Conservation (phyloP, 1,140 invertebrate genomes). For the Maniola jurtina region DNA sequence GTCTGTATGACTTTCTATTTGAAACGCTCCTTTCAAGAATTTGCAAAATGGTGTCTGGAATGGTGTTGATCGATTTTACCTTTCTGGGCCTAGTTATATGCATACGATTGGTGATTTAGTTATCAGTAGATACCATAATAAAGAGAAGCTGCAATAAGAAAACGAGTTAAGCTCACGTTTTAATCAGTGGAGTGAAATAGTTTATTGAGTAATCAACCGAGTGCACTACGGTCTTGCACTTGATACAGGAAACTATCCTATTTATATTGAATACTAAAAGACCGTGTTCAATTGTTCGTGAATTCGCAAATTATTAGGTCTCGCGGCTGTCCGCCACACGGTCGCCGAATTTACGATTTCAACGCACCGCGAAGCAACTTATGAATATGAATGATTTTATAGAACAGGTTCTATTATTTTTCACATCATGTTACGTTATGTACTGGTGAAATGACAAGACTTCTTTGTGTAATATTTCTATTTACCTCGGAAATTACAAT, state of each 20-base stretch:
- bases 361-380: neutral
- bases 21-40: slow-evolving; percentile 25
- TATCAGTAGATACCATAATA: no score
- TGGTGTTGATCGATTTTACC: neutral
- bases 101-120: no score
- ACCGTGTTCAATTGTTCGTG: slow-evolving; percentile 9
- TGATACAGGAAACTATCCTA: no score
- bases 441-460: no score
- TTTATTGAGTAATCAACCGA: no score
- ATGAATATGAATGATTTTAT: slow-evolving; percentile 10
- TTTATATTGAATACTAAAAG: neutral
- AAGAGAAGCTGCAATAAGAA: no score
- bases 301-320: slow-evolving; percentile 10
- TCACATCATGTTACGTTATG: neutral
- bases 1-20: slow-evolving; percentile 55
- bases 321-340: slow-evolving; percentile 9
- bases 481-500: no score
- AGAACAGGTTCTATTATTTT: neutral
- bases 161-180: no score
- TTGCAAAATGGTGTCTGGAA: slow-evolving; percentile 1
- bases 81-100: neutral
- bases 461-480: no score
- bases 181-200: no score
- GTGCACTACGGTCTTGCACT: no score
- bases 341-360: slow-evolving; percentile 9